Base-by-base conservation (phyloP, 2,113 vertebrate genomes). In the Nothocercus julius region DNA sequence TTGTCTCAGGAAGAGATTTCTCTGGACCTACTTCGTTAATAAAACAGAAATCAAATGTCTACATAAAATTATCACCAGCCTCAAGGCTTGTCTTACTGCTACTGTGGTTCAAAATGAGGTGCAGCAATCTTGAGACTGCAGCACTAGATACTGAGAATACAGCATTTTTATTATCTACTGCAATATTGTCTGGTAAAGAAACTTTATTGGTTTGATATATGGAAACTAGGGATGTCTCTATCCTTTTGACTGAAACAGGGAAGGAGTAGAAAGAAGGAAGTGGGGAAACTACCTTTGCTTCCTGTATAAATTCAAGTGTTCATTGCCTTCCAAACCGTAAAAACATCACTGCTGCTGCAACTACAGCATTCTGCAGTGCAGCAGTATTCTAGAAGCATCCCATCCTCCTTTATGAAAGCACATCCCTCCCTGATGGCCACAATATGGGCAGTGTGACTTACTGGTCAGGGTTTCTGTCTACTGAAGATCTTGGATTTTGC, bases 371-470 rank as follows among this genome's bases (percentile, higher is more conserved):
- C 49, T 72, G 45, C 47, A 40, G 2, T 45, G 24, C 4, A 75
- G 8, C 6, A 45, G 24, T 32, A 78, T 27, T 51, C 30, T 11
- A 2, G 18, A 6, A 20, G 78, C 19, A 15, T 79, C 70, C 27
- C 21, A 24, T 63, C 82, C 5, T 82, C 9, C 91, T 84, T 15
- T 16, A 40, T 58, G 28, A 32, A 58, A 28, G 16, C 40, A 14
- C 16, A 40, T 59, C 2, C 8, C 3, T 78, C 2, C 2, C 3
- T 5, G 75, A 82, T 82, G 7, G 63, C 20, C 0, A 1, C n/a
- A 75, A 15, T 89, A 25, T 34, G 13, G 30, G 13, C 38, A 40
- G 7, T 16, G 32, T 72, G 40, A 82, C 6, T 30, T 19, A 11
- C 21, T 32, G n/a, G 6, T 76, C 42, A 82, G 53, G 15, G 27